Percentiles rank a stretch among this genome's conserved stretches.
Evolutionary conservation across 37 sponge, comb jelly and placozoan species (phyloP).

Genomic region (Hexactinellida sp.): DNA sequence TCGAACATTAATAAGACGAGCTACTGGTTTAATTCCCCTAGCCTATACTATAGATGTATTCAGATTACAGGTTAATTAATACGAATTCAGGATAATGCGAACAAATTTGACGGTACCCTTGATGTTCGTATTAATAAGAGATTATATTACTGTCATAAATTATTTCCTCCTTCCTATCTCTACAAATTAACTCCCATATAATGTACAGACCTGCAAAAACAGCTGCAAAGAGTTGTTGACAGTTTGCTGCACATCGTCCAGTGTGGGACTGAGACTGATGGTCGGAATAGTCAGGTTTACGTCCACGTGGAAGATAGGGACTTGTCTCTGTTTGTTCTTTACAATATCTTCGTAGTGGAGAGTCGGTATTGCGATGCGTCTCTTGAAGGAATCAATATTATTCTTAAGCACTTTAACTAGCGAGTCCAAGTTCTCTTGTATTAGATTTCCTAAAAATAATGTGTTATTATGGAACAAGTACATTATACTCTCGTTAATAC

Average conservation of each 20-base stretch:
- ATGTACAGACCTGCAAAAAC: conserved; percentile 48
- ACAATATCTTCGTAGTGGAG: neutral
- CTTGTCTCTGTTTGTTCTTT: neutral
- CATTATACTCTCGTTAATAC: too few species aligned
- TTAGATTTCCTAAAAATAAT: neutral
- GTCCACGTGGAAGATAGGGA: conserved; percentile 49
- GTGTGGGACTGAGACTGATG: conserved; percentile 63
- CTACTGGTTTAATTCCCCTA: too few species aligned
- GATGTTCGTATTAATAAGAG: too few species aligned
- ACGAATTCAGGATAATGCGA: too few species aligned
- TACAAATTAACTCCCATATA: too few species aligned
- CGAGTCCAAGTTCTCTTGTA: neutral
- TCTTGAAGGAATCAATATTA: neutral
- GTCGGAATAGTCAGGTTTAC: conserved; percentile 69
- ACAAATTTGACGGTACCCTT: too few species aligned
- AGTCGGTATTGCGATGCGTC: neutral
- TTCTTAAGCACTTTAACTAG: neutral
- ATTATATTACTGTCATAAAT: too few species aligned
- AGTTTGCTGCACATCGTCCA: conserved; percentile 83
- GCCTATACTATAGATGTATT: too few species aligned
- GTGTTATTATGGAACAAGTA: neutral
- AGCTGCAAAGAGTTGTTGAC: conserved; percentile 61
- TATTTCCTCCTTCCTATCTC: too few species aligned
- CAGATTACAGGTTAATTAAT: too few species aligned
- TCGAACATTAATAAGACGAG: too few species aligned